Evolutionary conservation across 2,113 vertebrate genomes (phyloP).

Genomic region (Motacilla tschutschensis): DNA sequence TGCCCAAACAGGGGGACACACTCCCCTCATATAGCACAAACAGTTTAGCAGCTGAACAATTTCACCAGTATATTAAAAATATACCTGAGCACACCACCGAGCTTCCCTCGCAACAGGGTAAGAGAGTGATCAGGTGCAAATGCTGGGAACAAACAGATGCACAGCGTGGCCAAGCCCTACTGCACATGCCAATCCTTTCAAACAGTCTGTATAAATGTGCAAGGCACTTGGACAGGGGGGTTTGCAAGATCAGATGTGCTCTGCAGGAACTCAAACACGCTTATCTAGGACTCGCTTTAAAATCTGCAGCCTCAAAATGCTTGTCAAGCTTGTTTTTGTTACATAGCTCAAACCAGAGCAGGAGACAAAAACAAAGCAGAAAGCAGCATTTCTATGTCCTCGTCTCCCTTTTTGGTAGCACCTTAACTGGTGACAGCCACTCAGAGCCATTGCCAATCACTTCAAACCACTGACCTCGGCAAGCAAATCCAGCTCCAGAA

Average conservation of each 20-base stretch:
- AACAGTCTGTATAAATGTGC: rapidly evolving
- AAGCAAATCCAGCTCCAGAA: neutral
- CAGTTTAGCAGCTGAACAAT: neutral
- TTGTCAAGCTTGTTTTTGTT: slow-evolving; percentile 26
- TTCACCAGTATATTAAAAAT: neutral
- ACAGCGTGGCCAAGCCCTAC: neutral
- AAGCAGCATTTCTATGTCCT: neutral
- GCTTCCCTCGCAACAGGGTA: neutral
- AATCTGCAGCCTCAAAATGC: slow-evolving; percentile 26
- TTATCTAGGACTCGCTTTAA: neutral
- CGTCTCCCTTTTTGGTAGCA: neutral
- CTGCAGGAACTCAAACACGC: neutral
- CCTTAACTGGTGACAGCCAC: slow-evolving; percentile 7
- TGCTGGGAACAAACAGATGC: neutral
- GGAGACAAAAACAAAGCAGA: slow-evolving; percentile 11
- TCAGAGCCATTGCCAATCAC: neutral
- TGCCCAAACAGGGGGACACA: rapidly evolving
- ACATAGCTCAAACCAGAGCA: neutral
- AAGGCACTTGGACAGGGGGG: neutral
- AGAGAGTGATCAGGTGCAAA: neutral
- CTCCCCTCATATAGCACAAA: neutral
- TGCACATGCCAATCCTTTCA: neutral
- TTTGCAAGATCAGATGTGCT: neutral
- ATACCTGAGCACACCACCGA: neutral
- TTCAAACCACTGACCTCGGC: neutral